Conservation (phyloP, 1,140 invertebrate genomes). For the Diuraphis noxia region DNA sequence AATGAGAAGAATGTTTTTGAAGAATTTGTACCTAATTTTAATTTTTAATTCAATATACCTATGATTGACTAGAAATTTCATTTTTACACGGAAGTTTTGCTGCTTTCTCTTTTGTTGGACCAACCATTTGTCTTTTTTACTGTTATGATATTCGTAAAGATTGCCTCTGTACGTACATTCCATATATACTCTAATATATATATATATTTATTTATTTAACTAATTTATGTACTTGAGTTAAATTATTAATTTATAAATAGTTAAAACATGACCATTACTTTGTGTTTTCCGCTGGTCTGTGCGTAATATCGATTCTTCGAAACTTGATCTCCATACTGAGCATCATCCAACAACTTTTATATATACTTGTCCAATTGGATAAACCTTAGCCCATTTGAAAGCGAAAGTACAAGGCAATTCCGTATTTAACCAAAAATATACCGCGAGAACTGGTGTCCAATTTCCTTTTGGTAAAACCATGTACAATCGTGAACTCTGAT, state of each 20-base stretch:
- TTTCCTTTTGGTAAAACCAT: too few relatives aligned
- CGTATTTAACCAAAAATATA: neutral
- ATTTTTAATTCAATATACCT: too few relatives aligned
- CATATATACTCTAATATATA: neutral
- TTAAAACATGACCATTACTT: neutral
- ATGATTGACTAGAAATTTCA: neutral
- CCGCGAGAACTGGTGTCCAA: neutral
- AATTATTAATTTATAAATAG: neutral
- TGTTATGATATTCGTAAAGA: neutral
- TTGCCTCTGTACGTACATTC: neutral
- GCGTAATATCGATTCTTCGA: neutral
- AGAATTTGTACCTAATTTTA: too few relatives aligned
- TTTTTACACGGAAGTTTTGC: neutral
- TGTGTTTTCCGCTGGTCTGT: neutral
- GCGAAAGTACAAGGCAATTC: neutral
- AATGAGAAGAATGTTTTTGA: too few relatives aligned
- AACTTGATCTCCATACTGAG: neutral
- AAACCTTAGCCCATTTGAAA: neutral
- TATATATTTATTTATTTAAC: too few relatives aligned
- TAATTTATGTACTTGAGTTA: too few relatives aligned
- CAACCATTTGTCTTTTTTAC: neutral
- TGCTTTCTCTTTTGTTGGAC: slow-evolving; percentile 5
- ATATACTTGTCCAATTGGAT: neutral
- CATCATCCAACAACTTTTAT: neutral
- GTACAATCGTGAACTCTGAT: too few relatives aligned